Conservation (phyloP, 2,797 vertebrate species). For the Microhierax caerulescens region DNA sequence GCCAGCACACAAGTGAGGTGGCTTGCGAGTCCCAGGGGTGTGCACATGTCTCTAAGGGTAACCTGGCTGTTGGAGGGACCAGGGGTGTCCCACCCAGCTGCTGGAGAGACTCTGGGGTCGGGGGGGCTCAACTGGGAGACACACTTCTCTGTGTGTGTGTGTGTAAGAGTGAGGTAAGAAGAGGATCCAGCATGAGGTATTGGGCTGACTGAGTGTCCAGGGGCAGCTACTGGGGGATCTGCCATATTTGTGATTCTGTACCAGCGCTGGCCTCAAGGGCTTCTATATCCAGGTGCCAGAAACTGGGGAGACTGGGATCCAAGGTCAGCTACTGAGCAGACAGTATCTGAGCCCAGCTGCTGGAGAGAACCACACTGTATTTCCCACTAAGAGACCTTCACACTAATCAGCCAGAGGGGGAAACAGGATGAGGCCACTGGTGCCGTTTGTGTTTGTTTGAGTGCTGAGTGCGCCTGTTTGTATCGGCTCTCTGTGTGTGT, state of each 20-base stretch:
- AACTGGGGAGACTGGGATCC: not conserved
- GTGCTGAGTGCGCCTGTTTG: not conserved
- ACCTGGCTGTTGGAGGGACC: not conserved
- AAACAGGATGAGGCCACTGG: not conserved
- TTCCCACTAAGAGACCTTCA: not conserved
- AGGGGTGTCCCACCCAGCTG: not conserved
- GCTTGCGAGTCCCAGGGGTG: not conserved
- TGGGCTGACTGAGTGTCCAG: not conserved
- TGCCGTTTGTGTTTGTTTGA: not conserved
- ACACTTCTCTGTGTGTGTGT: accelerated
- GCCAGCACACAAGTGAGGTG: not conserved
- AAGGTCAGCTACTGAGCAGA: not conserved
- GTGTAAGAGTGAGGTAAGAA: not conserved
- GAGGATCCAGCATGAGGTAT: not conserved
- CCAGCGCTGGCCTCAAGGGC: accelerated
- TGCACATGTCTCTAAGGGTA: not conserved
- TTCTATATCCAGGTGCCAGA: not conserved
- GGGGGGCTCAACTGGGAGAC: not conserved
- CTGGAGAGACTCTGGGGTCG: not conserved
- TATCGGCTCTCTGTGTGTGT: not conserved
- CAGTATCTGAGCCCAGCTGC: not conserved
- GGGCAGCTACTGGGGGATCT: not conserved
- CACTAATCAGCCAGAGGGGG: not conserved
- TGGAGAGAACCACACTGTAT: not conserved
- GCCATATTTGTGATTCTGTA: not conserved